These are phyloP conservation scores for Solenodon paradoxus DNA, from an alignment of 2,113 vertebrate species.

Conservation along the genomic window DNA sequence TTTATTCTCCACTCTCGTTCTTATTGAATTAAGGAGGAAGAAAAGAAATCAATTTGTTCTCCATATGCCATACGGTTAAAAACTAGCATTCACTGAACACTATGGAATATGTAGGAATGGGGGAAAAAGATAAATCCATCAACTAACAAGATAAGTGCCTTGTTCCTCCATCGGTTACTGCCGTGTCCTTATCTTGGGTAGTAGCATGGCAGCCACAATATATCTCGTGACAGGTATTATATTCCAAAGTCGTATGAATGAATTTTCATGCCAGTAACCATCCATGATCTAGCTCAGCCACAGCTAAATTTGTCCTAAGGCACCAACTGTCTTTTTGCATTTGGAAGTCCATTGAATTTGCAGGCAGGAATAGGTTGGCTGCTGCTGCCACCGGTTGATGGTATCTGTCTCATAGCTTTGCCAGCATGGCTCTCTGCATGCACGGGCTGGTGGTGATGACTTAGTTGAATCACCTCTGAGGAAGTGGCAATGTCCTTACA, in stretches of 20 bases:
- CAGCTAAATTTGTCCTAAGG: constrained; percentile 68
- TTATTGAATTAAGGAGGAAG: constrained; percentile 83
- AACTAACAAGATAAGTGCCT: constrained; percentile 88
- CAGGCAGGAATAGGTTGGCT: neutral
- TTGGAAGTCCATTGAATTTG: constrained; percentile 55
- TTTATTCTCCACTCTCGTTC: constrained; percentile 81
- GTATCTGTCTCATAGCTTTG: neutral
- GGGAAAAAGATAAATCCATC: constrained; percentile 86
- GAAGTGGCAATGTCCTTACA: neutral
- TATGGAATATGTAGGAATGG: constrained; percentile 86
- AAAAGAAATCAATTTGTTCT: constrained; percentile 82
- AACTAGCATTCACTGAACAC: constrained; percentile 70
- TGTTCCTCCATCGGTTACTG: constrained; percentile 88
- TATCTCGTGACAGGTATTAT: constrained; percentile 87
- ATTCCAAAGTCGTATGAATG: constrained; percentile 85
- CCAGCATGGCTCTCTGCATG: accelerated
- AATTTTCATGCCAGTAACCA: constrained; percentile 78
- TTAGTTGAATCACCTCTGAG: neutral
- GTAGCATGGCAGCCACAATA: constrained; percentile 81
- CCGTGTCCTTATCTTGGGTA: constrained; percentile 86
- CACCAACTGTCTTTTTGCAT: constrained; percentile 61
- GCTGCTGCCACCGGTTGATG: neutral
- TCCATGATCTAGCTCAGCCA: constrained; percentile 60
- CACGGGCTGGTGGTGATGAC: neutral
- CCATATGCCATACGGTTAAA: constrained; percentile 80